Evolutionary conservation across 2,888 invertebrate species (phyloP), one percentile per base, ranked within the genome.

Genomic region (Cephus pulcher): DNA sequence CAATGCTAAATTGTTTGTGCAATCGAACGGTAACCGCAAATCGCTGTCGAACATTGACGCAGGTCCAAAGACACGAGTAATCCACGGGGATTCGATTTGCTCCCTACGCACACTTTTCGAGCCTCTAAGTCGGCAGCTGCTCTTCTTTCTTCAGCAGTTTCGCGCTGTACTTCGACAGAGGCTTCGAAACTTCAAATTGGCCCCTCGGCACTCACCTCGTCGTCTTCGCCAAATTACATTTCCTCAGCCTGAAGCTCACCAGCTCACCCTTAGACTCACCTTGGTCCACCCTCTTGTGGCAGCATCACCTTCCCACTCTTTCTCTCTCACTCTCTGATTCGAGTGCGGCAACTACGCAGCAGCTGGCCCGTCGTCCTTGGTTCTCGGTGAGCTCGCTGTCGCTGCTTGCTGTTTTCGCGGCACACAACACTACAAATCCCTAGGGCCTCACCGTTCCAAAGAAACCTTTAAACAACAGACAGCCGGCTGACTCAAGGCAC

Each of bases 191-290:
- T 77, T 74, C 34, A 74, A 74, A 77, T 77, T 73, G 74, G 77
- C 74, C 77, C 77, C 77, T 69, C 74, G 77, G 69, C 77, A 74
- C 74, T 74, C 32, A 37, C 77, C 69, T 74, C 74, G 35, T 69
- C 68, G 74, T 73, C 77, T 75, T 77, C 74, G 69, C 69, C 74
- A 77, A 77, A 77, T 77, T 77, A 77, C 74, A 77, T 77, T 77
- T 77, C 69, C n/a, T 73, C 74, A 74, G 73, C 69, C 75, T 69
- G 33, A 37, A 34, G 23, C 3, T 35, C 35, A 12, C 12, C 35
- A 35, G 35, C 75, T 35, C 37, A 35, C 70, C 71, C 33, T 23
- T 71, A 32, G 9, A 32, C 71, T 71, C 71, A 71, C 71, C 71
- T 34, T 33, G 32, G 70, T 33, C 11, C 30, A 33, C 30, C 70